These are phyloP conservation scores for Brachypalpus laphriformis DNA, from an alignment of 2,888 invertebrate species.

Conservation along the genomic window DNA sequence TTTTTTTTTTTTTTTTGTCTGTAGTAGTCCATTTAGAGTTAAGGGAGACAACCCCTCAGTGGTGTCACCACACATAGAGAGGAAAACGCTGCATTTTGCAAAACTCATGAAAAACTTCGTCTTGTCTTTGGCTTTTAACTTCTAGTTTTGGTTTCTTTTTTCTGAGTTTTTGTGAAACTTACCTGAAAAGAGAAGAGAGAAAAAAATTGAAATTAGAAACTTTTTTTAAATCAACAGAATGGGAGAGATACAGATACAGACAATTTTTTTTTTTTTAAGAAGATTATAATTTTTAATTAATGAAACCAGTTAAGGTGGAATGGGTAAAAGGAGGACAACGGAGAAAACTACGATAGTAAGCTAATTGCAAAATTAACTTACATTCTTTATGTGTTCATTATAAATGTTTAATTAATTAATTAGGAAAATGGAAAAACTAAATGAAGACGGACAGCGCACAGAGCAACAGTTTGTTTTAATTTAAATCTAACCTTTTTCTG, in stretches of 20 bases:
- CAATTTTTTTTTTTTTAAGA: constrained; percentile 1
- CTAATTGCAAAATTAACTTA: constrained; percentile 65
- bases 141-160: background rate
- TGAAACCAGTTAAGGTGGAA: constrained; percentile 41
- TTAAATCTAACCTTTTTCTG: constrained; percentile 4
- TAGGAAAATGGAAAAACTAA: constrained; percentile 34
- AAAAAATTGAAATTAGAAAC: constrained; percentile 36
- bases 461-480: constrained; percentile 47
- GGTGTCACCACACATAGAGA: background rate
- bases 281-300: constrained; percentile 73
- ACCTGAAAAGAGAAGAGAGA: constrained; percentile 59
- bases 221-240: constrained; percentile 12
- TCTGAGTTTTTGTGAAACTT: constrained; percentile 26
- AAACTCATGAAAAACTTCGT: constrained; percentile 44
- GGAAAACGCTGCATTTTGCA: constrained; percentile 9
- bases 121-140: constrained; percentile 9
- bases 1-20: background rate
- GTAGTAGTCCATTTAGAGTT: constrained; percentile 2
- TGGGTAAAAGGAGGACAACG: background rate
- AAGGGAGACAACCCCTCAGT: background rate
- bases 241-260: background rate
- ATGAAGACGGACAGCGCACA: background rate
- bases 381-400: constrained; percentile 67
- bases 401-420: constrained; percentile 67
- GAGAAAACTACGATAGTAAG: constrained; percentile 36